A percentile compares a stretch with the other conserved stretches of the same genome.
Conservation (phyloP, 2,888 invertebrate genomes). For the Ischnus inquisitorius region DNA sequence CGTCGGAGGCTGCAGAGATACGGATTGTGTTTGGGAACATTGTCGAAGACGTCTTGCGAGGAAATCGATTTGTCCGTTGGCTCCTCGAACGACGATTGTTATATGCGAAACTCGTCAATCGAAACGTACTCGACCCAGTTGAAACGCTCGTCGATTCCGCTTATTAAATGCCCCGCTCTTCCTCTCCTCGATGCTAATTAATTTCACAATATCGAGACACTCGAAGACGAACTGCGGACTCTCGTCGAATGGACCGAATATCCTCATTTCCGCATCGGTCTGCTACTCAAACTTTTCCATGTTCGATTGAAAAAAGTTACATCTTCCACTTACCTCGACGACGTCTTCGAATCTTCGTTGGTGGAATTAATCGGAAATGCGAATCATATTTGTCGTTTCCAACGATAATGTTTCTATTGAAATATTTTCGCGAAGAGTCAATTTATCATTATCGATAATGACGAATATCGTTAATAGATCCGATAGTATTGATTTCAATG, state of each 20-base stretch:
- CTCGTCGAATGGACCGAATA: slow-evolving; percentile 58
- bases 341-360: neutral
- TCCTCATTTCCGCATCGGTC: neutral
- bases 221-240: neutral
- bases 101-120: slow-evolving; percentile 67
- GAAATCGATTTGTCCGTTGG: slow-evolving; percentile 70
- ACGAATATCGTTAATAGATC: no score
- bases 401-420: no score
- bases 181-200: slow-evolving; percentile 27
- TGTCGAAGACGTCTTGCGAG: slow-evolving; percentile 74
- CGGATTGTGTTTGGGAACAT: slow-evolving; percentile 69
- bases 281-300: neutral
- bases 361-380: neutral
- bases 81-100: slow-evolving; percentile 20
- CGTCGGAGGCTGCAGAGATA: slow-evolving; percentile 8
- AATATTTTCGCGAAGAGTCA: no score
- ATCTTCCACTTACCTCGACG: neutral
- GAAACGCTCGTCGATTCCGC: slow-evolving; percentile 70
- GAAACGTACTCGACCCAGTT: slow-evolving; percentile 74
- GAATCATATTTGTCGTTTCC: neutral
- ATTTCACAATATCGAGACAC: slow-evolving; percentile 34
- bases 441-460: neutral
- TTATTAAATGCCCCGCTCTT: slow-evolving; percentile 8
- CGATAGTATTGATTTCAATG: no score
- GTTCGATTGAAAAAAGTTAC: neutral